Evolutionary conservation across 2,113 vertebrate genomes (phyloP), one percentile per base, ranked within the genome.

Genomic region (Pachycephala philippinensis): DNA sequence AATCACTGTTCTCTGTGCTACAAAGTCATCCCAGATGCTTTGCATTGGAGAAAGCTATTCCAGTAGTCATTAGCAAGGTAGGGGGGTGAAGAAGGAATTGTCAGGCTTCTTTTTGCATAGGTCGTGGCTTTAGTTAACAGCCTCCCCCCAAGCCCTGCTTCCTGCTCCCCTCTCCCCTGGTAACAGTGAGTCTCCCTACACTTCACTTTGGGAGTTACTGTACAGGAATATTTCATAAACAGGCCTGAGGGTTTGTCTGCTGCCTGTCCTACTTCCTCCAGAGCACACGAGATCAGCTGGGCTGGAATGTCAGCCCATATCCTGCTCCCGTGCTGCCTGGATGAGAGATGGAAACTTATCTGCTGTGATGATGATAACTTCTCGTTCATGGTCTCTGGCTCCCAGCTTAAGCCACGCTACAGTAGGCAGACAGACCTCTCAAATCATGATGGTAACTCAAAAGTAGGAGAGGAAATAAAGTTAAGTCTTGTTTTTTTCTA

Each of bases 221-320:
- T 39, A 92, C 9, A 60, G 37, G 68, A 66, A 26, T 45, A 81
- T 92, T 86, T 96, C 85, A 89, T 30, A 68, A 92, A 40, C 40
- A 84, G 79, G 79, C 95, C 95, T 24, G 69, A 96, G 92, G 95
- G 60, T 90, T 93, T 89, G 92, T 90, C 90, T 96, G 95, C 79
- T 95, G 86, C 72, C 52, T 93, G 68, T 49, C 72, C 96, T 95
- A 89, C 83, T 96, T 96, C 94, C 81, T 82, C 31, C 74, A 63
- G 70, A 82, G 87, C 69, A 61, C 52, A 66, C 4, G 7, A 53
- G 70, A 94, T 94, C 69, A 79, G 89, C 61, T 70, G 78, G 49
- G 49, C 63, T 80, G 78, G 61, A 85, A 90, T 45, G 50, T 66
- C 89, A 63, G 81, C 37, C 81, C 14, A 1, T 53, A 60, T 56